Evolutionary conservation across 2,797 vertebrate species (phyloP), one percentile per base, ranked within the genome.

Genomic region (Falco naumanni): DNA sequence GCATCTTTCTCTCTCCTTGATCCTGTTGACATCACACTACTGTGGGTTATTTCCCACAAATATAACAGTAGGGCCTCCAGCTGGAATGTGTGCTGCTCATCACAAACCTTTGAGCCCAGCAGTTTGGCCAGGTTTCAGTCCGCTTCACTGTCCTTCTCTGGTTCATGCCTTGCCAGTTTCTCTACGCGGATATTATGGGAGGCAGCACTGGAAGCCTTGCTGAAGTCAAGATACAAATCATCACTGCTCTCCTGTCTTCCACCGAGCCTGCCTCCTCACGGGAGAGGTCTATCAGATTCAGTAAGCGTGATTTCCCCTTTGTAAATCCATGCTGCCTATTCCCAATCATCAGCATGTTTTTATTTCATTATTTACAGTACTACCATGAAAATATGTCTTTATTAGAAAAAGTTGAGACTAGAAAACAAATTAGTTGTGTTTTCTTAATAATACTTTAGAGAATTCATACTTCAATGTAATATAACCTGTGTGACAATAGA

Each of bases 181-280:
- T 60, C 47, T 72, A 5, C 0, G 7, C 25, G 57, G 29, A 9
- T 31, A 4, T 3, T 34, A 43, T 22, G 41, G 34, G 51, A 80
- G 15, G 26, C 22, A 60, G 47, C 51, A 4, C 0, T 72, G 66
- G 41, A 59, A 92, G 14, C 31, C 29, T 82, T 54, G 48, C 60
- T 56, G 11, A n/a, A 56, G 13, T 41, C 48, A 41, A 37, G 41
- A 22, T 39, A 7, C 2, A 5, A 39, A 39, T 41, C 16, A 24
- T 2, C 51, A 7, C 77, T 51, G 18, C 50, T 76, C 22, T 92
- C 8, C 54, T 26, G 29, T 17, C 43, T 8, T 8, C 31, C 77
- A 9, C n/a, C 5, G 33, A 89, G 56, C 43, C 4, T 1, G 0
- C 39, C 59, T 68, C 41, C 29, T 9, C 16, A 1, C 1, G 6